Evolutionary conservation across 2,888 invertebrate genomes (phyloP).

Genomic region (Rhopalosiphum nymphaeae): DNA sequence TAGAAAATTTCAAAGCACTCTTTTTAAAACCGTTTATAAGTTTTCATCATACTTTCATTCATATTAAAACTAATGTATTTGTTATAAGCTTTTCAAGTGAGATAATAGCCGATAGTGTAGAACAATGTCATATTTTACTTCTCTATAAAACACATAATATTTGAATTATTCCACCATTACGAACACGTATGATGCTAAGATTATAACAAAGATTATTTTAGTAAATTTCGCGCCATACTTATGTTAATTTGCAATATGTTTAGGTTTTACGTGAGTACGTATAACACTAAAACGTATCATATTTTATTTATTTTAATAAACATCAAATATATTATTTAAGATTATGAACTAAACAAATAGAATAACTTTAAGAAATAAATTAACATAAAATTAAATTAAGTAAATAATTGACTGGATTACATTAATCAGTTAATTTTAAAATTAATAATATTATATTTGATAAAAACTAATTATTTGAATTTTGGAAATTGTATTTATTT

Average conservation of each 20-base stretch:
- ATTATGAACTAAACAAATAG: background rate
- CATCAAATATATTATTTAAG: background rate
- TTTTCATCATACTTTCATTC: slow-evolving; percentile 19
- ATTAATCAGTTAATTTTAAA: background rate
- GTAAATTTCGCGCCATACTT: background rate
- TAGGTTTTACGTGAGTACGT: background rate
- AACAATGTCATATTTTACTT: background rate
- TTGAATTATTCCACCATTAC: background rate
- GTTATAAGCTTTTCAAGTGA: slow-evolving; percentile 16
- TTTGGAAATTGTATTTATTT: background rate
- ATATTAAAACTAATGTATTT: background rate
- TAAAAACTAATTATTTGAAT: background rate
- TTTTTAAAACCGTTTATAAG: slow-evolving; percentile 4
- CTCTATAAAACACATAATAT: background rate
- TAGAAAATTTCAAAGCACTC: background rate
- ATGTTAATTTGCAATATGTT: background rate
- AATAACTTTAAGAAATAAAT: background rate
- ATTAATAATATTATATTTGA: background rate
- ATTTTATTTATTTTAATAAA: background rate
- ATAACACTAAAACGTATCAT: background rate
- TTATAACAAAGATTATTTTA: background rate
- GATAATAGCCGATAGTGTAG: slow-evolving; percentile 16
- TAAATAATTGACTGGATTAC: background rate
- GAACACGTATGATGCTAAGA: background rate
- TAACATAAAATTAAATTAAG: background rate